A percentile compares a stretch with the other conserved stretches of the same genome.
phyloP scores from a whole-genome alignment of 2,113 vertebrate species.

The Protobothrops mucrosquamatus region DNA sequence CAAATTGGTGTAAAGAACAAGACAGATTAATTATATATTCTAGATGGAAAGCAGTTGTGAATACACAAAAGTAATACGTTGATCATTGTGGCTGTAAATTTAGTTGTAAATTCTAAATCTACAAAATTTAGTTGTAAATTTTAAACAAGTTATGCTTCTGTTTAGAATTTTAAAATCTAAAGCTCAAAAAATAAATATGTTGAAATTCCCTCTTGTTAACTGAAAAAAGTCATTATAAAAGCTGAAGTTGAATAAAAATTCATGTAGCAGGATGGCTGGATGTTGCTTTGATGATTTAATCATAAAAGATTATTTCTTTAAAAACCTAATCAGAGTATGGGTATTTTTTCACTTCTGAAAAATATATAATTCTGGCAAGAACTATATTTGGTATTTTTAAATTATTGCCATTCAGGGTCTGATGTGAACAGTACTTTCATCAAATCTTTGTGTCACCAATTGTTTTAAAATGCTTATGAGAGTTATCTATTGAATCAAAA shows the following conservation, averaged over 20 bases:
- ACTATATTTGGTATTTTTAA: not conserved
- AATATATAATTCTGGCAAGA: not conserved
- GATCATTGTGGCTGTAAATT: no score
- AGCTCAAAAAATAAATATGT: no score
- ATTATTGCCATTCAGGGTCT: not conserved
- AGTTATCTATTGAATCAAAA: not conserved
- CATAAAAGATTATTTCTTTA: not conserved
- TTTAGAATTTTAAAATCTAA: not conserved
- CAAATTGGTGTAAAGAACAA: no score
- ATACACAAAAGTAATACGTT: not conserved
- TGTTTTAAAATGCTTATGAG: not conserved
- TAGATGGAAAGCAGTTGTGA: not conserved
- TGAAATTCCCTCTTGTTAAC: not conserved
- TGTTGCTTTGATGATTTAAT: not conserved
- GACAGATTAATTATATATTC: no score
- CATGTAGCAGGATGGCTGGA: not conserved
- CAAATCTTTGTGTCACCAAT: conserved; percentile 25
- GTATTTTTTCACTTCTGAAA: not conserved
- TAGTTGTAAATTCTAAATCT: no score
- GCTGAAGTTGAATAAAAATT: not conserved
- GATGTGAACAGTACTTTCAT: not conserved
- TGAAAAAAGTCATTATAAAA: not conserved
- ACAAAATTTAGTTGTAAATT: no score
- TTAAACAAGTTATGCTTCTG: not conserved
- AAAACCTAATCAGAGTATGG: not conserved